These are phyloP conservation scores for Entomyzon cyanotis DNA, from an alignment of 2,113 vertebrate species.

Conservation along the genomic window DNA sequence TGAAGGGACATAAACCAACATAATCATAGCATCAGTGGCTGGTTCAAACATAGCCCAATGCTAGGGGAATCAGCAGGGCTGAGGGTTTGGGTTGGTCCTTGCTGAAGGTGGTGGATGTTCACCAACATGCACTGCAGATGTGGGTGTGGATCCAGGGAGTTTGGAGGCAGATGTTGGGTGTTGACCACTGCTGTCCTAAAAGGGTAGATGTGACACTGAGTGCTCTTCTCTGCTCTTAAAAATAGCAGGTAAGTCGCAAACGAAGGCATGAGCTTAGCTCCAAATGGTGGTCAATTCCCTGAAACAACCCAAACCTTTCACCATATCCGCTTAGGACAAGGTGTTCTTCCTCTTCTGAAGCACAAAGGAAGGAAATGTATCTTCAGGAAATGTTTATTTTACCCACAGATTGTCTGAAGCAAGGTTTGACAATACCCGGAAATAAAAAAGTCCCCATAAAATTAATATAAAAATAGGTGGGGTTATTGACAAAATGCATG, in stretches of 20 bases:
- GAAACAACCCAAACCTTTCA: conserved; percentile 1
- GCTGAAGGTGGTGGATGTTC: background rate
- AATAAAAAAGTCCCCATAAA: conserved; percentile 58
- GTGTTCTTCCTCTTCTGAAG: conserved; percentile 67
- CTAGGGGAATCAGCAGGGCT: background rate
- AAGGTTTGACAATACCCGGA: conserved; percentile 63
- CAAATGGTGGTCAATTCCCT: background rate
- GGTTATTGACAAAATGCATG: conserved; percentile 24
- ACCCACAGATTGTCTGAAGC: conserved; percentile 26
- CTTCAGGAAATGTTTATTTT: conserved; percentile 74
- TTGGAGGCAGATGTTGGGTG: background rate
- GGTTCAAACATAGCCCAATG: background rate
- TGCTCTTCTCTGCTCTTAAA: background rate
- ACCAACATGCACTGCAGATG: background rate
- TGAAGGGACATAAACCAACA: background rate
- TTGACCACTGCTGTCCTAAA: background rate
- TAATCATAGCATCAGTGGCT: background rate
- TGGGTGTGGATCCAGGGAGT: background rate
- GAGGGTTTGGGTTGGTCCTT: background rate
- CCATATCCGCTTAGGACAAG: conserved; percentile 56
- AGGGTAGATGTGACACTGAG: rapidly evolving
- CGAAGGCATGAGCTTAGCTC: background rate
- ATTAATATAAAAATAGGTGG: conserved; percentile 59
- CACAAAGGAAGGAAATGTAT: conserved; percentile 70
- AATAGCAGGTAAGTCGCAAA: background rate